Evolutionary conservation across 2,888 invertebrate genomes (phyloP), one percentile per base, ranked within the genome.

Genomic region (Augiades crinisus): DNA sequence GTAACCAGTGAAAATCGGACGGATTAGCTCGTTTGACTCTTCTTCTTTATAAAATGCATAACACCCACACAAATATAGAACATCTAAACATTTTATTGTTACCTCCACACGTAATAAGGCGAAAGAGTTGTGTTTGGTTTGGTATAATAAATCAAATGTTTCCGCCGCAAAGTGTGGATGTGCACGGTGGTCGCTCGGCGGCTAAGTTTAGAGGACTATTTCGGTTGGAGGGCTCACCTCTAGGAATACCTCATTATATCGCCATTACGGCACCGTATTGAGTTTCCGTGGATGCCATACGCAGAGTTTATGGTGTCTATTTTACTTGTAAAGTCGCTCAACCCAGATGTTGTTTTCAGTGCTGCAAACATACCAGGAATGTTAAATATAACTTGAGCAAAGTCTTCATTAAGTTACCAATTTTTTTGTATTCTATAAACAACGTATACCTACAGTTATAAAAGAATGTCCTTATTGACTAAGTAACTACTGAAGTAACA

Each of bases 151-250:
- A 49, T 49, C 49, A 49, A 49, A 47, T 22, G 49, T 49, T 49
- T 24, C 49, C 41, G 49, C 21, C 16, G 34, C 24, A 24, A 33
- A 40, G 38, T 24, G 31, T 27, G 33, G 38, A 31, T 22, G 47
- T 30, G 13, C 4, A 17, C 46, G 37, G 10, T 47, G 47, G 44
- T 22, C 22, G 44, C 3, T 2, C 30, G 22, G 41, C 36, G 27
- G 37, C 50, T 55, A 49, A 24, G 30, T 49, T 24, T 47, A 47
- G 47, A 38, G 38, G 38, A 31, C 41, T 41, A 53, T 53, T 53
- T 46, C 34, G 21, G 47, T 47, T 19, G 33, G 21, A 30, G 34
- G 22, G 37, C 14, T 36, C 43, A 47, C 38, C 47, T 38, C 38
- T 47, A 21, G 31, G 24, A 16, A 30, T 34, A 24, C 21, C 49